These are phyloP conservation scores for Apis cerana DNA, from an alignment of 1,140 invertebrate species.

Conservation along the genomic window DNA sequence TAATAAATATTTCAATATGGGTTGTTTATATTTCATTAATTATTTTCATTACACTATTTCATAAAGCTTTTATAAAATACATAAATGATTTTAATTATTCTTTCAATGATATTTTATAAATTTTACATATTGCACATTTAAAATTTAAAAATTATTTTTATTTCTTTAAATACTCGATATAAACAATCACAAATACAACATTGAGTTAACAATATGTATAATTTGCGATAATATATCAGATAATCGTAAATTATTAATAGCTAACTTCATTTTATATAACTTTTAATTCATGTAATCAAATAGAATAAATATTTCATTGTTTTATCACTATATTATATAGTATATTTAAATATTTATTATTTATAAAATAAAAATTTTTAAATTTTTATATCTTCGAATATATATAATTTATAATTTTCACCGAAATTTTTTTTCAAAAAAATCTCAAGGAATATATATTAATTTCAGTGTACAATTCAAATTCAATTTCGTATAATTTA, in stretches of 20 bases:
- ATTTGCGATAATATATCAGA: neutral
- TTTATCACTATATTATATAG: neutral
- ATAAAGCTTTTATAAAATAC: neutral
- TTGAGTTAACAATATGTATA: neutral
- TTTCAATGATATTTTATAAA: too few species aligned
- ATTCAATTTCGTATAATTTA: neutral
- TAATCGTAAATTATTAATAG: neutral
- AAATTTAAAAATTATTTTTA: neutral
- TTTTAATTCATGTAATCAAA: neutral
- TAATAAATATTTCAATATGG: neutral
- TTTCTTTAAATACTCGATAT: neutral
- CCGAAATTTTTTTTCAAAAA: too few species aligned
- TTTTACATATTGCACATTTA: too few species aligned
- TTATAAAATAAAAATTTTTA: neutral
- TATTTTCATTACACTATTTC: neutral
- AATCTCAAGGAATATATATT: too few species aligned
- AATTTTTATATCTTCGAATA: neutral
- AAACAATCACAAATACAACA: constrained; percentile 13
- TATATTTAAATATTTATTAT: neutral
- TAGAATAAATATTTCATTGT: neutral
- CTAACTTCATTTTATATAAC: constrained; percentile 10
- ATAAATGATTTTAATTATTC: neutral
- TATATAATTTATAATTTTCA: too few species aligned
- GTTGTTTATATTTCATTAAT: neutral
- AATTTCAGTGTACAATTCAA: neutral